Evolutionary conservation across 1,140 invertebrate genomes (phyloP).

Genomic region (Wasmannia auropunctata): DNA sequence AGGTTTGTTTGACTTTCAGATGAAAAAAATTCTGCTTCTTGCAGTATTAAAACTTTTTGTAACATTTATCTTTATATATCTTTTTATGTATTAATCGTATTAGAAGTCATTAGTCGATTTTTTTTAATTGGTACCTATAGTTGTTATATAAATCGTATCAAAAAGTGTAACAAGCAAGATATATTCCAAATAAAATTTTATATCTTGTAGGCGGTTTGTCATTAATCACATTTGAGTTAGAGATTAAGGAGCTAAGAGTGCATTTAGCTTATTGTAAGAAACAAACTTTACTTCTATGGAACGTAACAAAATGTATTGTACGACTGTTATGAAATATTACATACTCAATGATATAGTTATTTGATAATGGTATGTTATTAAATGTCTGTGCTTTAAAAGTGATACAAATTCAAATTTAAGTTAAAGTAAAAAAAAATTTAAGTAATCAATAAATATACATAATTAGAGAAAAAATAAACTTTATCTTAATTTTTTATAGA

Average conservation of each 20-base stretch:
- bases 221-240: not conserved
- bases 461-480: not conserved
- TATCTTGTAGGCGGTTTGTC: not conserved
- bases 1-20: not conserved
- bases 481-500: not conserved
- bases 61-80: not conserved
- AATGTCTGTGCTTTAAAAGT: not conserved
- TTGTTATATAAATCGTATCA: not conserved
- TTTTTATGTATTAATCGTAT: not conserved
- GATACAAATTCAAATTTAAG: too few species aligned
- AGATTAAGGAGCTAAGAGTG: not conserved
- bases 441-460: not conserved
- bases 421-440: too few species aligned
- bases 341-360: not conserved
- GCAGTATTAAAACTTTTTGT: not conserved
- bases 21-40: not conserved
- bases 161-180: not conserved
- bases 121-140: not conserved
- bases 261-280: not conserved
- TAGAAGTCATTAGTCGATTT: not conserved
- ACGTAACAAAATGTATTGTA: not conserved
- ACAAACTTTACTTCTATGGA: not conserved
- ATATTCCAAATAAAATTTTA: not conserved
- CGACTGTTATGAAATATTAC: not conserved
- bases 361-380: not conserved